Base-by-base conservation (phyloP, 1,140 invertebrate species). In the Charaxes varanes region DNA sequence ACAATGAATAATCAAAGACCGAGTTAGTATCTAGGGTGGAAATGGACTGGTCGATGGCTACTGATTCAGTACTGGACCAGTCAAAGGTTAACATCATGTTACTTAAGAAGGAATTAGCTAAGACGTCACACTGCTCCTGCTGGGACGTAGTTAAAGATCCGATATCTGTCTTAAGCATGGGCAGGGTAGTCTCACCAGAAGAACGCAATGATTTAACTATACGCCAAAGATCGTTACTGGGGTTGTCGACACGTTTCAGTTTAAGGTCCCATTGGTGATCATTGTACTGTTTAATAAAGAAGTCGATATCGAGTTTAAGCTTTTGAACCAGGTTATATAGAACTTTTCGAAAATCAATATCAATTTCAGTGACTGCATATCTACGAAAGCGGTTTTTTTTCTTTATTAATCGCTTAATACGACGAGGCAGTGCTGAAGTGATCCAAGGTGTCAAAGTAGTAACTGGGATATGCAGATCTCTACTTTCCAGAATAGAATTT, bases 171-270 rank as follows among this genome's bases (percentile, higher is more conserved):
- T n/a, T n/a, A n/a, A n/a, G n/a, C n/a, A n/a, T n/a, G n/a, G n/a
- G n/a, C n/a, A n/a, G n/a, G n/a, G n/a, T n/a, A n/a, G n/a, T n/a
- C n/a, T n/a, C n/a, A n/a, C n/a, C n/a, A n/a, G n/a, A n/a, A n/a
- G n/a, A n/a, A n/a, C n/a, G n/a, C n/a, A n/a, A n/a, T n/a, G n/a
- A n/a, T n/a, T n/a, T n/a, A n/a, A n/a, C n/a, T n/a, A n/a, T n/a
- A 14, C 16, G 11, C 12, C 19, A 37, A 6, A 22, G 13, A 7
- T 37, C 34, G 10, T 22, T 15, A 6, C 34, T 24, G 12, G 34
- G 13, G 19, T 22, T 17, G 13, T 16, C 33, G 4, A 35, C 18
- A 3, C n/a, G 14, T 3, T 19, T n/a, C 6, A 35, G 21, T 6
- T 22, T 24, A 7, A 12, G 12, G 7, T 23, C 13, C 19, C 3